Evolutionary conservation across 2,888 invertebrate genomes (phyloP).

Genomic region (Andrena flavipes): DNA sequence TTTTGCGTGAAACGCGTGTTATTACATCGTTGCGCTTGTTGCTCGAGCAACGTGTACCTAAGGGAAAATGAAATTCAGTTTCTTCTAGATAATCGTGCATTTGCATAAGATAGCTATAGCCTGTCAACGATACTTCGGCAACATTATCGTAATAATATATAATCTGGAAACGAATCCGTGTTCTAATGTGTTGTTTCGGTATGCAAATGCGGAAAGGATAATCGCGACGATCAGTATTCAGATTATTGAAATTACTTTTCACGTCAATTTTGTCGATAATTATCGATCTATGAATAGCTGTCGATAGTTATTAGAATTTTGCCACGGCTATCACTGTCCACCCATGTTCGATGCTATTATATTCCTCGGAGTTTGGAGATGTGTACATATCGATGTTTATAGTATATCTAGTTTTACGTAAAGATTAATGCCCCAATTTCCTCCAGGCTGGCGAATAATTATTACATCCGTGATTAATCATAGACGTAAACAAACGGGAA

Average conservation of each 20-base stretch:
- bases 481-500: constrained; percentile 11
- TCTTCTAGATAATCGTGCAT: constrained; percentile 31
- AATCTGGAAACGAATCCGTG: too few species aligned
- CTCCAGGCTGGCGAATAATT: not conserved
- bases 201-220: not conserved
- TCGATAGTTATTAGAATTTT: too few species aligned
- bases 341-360: not conserved
- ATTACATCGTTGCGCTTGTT: not conserved
- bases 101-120: constrained; percentile 31
- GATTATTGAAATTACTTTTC: too few species aligned
- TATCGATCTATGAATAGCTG: too few species aligned
- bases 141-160: constrained; percentile 17
- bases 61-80: constrained; percentile 29
- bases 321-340: too few species aligned
- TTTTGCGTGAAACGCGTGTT: not conserved
- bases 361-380: not conserved
- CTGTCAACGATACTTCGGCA: constrained; percentile 16
- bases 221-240: not conserved
- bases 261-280: too few species aligned
- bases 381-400: not conserved
- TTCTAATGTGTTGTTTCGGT: too few species aligned
- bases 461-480: constrained; percentile 19
- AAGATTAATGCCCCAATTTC: not conserved
- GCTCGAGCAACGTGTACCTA: too few species aligned
- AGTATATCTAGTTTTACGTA: not conserved